Evolutionary conservation across 2,113 vertebrate genomes (phyloP), one percentile per base, ranked within the genome.

Genomic region (Ranitomeya imitator): DNA sequence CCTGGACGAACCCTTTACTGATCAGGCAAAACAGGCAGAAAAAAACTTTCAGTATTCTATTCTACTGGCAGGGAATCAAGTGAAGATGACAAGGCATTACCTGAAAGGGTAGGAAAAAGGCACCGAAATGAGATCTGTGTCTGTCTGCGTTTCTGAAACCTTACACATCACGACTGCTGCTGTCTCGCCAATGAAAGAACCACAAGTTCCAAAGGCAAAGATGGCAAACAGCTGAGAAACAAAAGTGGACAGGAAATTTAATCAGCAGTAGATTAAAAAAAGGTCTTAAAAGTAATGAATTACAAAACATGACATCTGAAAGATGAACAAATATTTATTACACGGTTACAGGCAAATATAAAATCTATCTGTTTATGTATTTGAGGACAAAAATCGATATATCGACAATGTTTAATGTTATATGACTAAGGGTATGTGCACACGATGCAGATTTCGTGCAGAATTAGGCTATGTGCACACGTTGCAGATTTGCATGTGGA

Each of bases 81-180:
- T 71, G 12, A 71, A 11, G 12, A 67, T 69, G n/a, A n/a, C 9
- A 67, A 26, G 31, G 3, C 77, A 91, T 91, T 91, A 98, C 98
- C 97, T 98, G 96, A 99, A 99, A 45, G 98, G 98, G 91, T 99
- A 99, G 88, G 91, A 93, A 23, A 99, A 99, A 14, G 87, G 45
- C 79, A 95, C 90, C 0, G 79, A 77, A 86, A 98, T 92, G 12
- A 89, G 73, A 74, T 85, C 74, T 85, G 74, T 89, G 52, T 89
- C 87, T 69, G 90, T n/a, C 89, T 78, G 4, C 10, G 69, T 37
- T n/a, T 88, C 59, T 8, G 90, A 13, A 91, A 77, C 6, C 10
- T 23, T 79, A 89, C 98, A 99, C 6, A 79, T 86, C 83, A 99
- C 86, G 13, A 92, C 95, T 78, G 96, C 91, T 85, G 93, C 96